Base-by-base conservation (phyloP, 1,140 invertebrate species). In the Papilio aristodemus region DNA sequence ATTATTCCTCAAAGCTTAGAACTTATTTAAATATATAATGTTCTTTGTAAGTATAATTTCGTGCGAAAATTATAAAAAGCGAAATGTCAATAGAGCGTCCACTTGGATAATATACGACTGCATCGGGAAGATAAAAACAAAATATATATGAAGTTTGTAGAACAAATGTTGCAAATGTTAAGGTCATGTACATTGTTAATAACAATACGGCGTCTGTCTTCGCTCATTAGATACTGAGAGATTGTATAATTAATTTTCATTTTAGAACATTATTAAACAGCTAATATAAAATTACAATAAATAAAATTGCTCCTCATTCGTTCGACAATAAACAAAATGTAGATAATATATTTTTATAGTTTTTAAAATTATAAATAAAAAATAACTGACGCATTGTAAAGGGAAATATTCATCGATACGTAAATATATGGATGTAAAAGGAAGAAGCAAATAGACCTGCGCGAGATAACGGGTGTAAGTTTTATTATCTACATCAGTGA, bases 1-100 rank as follows among this genome's bases (percentile, higher is more conserved):
- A 90, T 86, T 80, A 81, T 86, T 82, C 69, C 81, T 74, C 80
- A 77, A 38, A 79, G 75, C 79, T 82, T 60, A 83, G 59, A 66
- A 71, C 73, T 70, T 41, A 70, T 77, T 38, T 73, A 69, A 64
- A 69, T 50, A 60, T 54, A 38, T 37, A 60, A 46, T 37, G 10
- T 9, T 62, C 37, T 54, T 60, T 58, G 57, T 36, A 71, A 70
- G 60, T 39, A 54, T 27, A 39, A 68, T 19, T 43, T 38, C 62
- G 1, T 64, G 62, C 62, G 22, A 38, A 67, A 41, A 67, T 67
- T 14, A 50, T 41, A 50, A 54, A 43, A 54, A 54, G 46, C 19
- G 22, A 54, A 54, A 54, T 54, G 46, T 54, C 46, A 54, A 25
- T 54, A 54, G 46, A 54, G 6, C 46, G 19, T 54, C 46, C 19